A percentile compares a stretch with the other conserved stretches of the same genome.
Conservation (phyloP, 2,888 invertebrate species). For the Callyntrura guangdongensis region DNA sequence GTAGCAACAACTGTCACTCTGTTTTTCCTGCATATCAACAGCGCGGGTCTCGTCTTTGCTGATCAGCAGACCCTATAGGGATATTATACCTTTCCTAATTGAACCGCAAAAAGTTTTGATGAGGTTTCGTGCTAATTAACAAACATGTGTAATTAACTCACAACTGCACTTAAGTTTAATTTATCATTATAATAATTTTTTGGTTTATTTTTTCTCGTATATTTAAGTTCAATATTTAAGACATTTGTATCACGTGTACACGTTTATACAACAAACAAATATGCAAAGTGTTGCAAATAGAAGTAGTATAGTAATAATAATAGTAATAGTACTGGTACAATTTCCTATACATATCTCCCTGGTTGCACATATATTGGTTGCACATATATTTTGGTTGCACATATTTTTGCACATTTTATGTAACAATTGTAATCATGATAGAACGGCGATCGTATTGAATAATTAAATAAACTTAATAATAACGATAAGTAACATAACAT, state of each 20-base stretch:
- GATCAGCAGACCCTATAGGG: no score
- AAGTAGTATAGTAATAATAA: background rate
- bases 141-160: no score
- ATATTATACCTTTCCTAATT: no score
- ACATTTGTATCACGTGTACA: slow-evolving; percentile 68
- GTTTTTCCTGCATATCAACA: no score
- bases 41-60: no score
- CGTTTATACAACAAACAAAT: slow-evolving; percentile 59
- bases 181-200: slow-evolving; percentile 30
- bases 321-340: background rate
- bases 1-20: no score
- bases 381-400: no score
- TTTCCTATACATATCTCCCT: slow-evolving; percentile 10
- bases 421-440: background rate
- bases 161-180: no score
- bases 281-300: slow-evolving; percentile 54
- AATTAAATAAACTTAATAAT: background rate
- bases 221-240: background rate
- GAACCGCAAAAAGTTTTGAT: no score
- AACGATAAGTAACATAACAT: background rate
- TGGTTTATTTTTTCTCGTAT: slow-evolving; percentile 3
- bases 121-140: no score
- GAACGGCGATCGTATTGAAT: background rate
- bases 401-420: background rate
- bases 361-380: slow-evolving; percentile 34